Conservation (phyloP, 2,113 vertebrate species). For the Perca flavescens region DNA sequence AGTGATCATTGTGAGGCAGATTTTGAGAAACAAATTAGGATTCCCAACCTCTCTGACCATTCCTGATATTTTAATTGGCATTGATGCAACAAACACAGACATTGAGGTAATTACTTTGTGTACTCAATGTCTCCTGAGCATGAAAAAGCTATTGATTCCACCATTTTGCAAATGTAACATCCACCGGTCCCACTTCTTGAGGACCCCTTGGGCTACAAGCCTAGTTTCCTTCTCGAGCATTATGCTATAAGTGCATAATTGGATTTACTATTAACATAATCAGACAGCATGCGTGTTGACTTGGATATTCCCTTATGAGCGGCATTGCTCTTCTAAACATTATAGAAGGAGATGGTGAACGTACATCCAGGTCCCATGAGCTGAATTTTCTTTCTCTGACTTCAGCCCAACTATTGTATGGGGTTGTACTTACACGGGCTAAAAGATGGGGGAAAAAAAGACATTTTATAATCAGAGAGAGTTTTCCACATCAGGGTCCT, state of each 20-base stretch:
- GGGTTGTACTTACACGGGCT: conserved; percentile 20
- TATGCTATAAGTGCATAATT: conserved; percentile 82
- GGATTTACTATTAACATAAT: conserved; percentile 86
- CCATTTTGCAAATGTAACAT: conserved; percentile 60
- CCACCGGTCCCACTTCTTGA: conserved; percentile 57
- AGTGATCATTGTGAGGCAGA: not conserved
- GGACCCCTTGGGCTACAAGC: conserved; percentile 76
- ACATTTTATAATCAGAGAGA: conserved; percentile 18
- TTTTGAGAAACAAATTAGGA: not conserved
- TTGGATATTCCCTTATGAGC: conserved; percentile 73
- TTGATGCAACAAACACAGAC: conserved; percentile 51
- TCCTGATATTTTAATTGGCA: conserved; percentile 25
- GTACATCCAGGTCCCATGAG: conserved; percentile 67
- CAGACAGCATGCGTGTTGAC: conserved; percentile 77
- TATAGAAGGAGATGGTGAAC: conserved; percentile 55
- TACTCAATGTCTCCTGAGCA: conserved; percentile 34
- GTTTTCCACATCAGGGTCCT: conserved; percentile 19
- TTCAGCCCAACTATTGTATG: conserved; percentile 26
- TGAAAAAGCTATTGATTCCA: conserved; percentile 53
- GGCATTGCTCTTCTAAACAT: conserved; percentile 67
- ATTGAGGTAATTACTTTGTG: conserved; percentile 30
- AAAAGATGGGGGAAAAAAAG: not conserved
- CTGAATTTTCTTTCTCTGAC: conserved; percentile 58
- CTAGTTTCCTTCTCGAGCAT: conserved; percentile 77
- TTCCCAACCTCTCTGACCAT: conserved; percentile 10